Base-by-base conservation (phyloP, 2,888 invertebrate genomes). In the Apodemia zela region DNA sequence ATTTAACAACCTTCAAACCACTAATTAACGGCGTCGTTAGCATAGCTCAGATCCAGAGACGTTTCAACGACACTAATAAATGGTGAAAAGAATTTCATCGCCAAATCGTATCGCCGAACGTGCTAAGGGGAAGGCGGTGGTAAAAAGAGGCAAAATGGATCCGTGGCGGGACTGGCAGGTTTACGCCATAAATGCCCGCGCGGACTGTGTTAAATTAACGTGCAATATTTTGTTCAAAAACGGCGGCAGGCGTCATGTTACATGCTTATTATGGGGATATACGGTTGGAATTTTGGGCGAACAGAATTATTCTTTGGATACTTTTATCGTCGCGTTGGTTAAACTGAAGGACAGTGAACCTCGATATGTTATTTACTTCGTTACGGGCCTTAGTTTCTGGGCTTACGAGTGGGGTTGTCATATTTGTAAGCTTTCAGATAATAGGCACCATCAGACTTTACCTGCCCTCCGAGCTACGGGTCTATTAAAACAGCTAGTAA, bases 171-270 rank as follows among this genome's bases (percentile, higher is more conserved):
- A 54, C 54, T 57, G 65, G 64, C 67, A 68, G 72, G 68, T 71
- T 71, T 73, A 73, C 71, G 73, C 82, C 86, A 78, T 87, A 86
- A 89, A 87, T 85, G 87, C 85, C 84, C 81, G 77, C 42, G 71
- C 73, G 47, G 68, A 63, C 81, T 80, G 88, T 83, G 87, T 79
- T 90, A 90, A 90, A 90, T 90, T 89, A 90, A 90, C 90, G 90
- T 87, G 86, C 88, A 86, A 82, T 89, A 89, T 88, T 89, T 89
- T 87, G 86, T 84, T 85, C 82, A 82, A 88, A 89, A 90, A 87
- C 83, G 83, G 84, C 84, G 83, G 80, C 82, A 78, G 78, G 89
- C 80, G 84, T 90, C 91, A 79, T 79, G 89, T 91, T 90, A 84
- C 90, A 78, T 77, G 79, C 85, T 87, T 86, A 85, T 82, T 80